Percentiles rank a stretch among this genome's conserved stretches.
Conservation (phyloP, 1,140 invertebrate species). For the Halesus radiatus region DNA sequence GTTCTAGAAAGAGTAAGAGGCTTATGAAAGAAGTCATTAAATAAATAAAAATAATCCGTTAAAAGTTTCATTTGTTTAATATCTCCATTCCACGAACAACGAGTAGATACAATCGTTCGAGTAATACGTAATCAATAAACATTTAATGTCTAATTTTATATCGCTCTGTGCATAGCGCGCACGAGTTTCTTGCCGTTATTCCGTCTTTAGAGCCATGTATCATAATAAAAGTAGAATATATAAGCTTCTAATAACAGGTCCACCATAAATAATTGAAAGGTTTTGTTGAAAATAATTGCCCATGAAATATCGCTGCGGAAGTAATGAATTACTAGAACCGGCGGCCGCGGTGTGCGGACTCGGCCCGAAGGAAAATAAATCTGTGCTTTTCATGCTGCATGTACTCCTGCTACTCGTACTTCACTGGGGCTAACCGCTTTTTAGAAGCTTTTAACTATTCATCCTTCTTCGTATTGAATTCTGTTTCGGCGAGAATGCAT, state of each 20-base stretch:
- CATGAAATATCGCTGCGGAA: constrained; percentile 48
- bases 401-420: not conserved
- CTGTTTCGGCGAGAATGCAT: no score
- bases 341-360: constrained; percentile 1
- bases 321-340: constrained; percentile 40
- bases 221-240: constrained; percentile 45
- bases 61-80: no score
- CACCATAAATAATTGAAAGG: constrained; percentile 51
- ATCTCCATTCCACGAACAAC: no score
- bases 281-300: constrained; percentile 51
- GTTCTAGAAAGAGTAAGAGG: no score
- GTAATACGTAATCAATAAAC: no score
- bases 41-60: no score
- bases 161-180: no score
- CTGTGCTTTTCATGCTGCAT: constrained; percentile 1
- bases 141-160: no score
- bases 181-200: not conserved
- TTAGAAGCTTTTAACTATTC: constrained; percentile 18
- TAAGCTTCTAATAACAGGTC: constrained; percentile 41
- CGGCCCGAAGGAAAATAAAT: constrained; percentile 27
- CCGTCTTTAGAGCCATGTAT: constrained; percentile 16
- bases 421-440: constrained; percentile 15
- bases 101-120: no score
- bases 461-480: constrained; percentile 13
- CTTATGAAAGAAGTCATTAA: no score